Percentiles rank a stretch among this genome's conserved stretches.
Conservation (phyloP, 2,797 vertebrate species). For the Clarias fuscus region DNA sequence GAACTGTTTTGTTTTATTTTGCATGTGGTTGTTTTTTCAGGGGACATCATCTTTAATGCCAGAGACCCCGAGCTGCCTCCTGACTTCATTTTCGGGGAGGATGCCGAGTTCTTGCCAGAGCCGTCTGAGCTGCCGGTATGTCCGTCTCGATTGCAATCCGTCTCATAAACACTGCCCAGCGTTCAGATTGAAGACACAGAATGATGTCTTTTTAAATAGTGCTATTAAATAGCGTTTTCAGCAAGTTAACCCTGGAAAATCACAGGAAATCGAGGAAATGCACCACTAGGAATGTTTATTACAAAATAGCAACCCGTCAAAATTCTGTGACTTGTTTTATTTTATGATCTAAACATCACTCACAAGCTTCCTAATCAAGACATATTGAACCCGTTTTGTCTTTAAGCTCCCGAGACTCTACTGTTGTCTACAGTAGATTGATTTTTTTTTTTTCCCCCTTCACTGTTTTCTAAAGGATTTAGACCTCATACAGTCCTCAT, state of each 20-base stretch:
- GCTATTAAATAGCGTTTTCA: neutral
- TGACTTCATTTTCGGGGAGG: constrained; percentile 98
- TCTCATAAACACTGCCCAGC: neutral
- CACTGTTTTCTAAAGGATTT: no score
- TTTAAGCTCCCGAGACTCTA: neutral
- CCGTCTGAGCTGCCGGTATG: constrained; percentile 90
- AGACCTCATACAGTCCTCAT: no score
- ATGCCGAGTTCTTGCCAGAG: constrained; percentile 95
- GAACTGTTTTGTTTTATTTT: no score
- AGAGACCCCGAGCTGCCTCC: constrained; percentile 93
- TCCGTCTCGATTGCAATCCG: constrained; percentile 51
- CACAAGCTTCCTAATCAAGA: neutral
- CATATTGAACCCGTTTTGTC: neutral
- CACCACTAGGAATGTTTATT: neutral
- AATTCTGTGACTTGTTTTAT: neutral
- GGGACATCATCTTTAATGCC: constrained; percentile 99
- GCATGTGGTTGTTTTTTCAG: constrained; percentile 66
- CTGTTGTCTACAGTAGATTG: no score
- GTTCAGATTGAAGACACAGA: neutral
- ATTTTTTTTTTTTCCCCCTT: no score
- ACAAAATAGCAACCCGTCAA: neutral
- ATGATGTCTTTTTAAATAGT: neutral
- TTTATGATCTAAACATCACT: neutral
- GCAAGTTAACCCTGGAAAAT: neutral
- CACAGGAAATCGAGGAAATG: no score